phyloP scores from a whole-genome alignment of 2,113 vertebrate species.

The Mastomys coucha region DNA sequence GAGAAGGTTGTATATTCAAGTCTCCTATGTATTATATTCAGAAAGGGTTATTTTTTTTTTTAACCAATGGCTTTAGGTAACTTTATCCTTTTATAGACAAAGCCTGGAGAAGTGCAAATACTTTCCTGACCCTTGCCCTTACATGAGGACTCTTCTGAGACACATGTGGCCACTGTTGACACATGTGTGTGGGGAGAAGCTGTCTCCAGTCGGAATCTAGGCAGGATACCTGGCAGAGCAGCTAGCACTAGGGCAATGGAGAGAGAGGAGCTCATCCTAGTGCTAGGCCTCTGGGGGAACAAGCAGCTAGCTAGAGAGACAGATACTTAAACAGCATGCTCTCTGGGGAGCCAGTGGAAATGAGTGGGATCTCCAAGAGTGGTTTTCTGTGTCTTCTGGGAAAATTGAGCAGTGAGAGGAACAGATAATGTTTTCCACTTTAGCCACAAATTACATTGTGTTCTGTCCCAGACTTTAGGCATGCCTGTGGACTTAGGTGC shows the following conservation, averaged over 20 bases:
- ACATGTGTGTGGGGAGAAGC: neutral
- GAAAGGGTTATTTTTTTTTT: too few relatives aligned
- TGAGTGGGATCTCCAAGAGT: slow-evolving; percentile 9
- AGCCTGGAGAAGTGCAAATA: neutral
- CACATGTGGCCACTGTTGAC: neutral
- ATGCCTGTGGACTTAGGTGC: slow-evolving; percentile 58
- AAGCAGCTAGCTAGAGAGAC: neutral
- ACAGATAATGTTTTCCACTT: slow-evolving; percentile 71
- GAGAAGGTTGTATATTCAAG: neutral
- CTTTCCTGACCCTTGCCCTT: neutral
- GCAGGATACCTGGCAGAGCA: neutral
- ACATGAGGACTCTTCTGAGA: neutral
- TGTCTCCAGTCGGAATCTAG: neutral
- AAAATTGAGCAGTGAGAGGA: slow-evolving; percentile 51
- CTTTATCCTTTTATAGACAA: neutral
- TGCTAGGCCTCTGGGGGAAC: neutral
- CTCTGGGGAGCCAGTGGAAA: neutral
- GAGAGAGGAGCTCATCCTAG: neutral
- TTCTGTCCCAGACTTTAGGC: slow-evolving; percentile 12
- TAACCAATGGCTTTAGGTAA: neutral
- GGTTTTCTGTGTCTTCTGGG: slow-evolving; percentile 58
- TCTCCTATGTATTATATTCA: neutral
- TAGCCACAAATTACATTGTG: slow-evolving; percentile 71
- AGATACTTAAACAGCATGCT: neutral
- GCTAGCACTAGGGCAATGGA: neutral